Evolutionary conservation across 2,113 vertebrate genomes (phyloP), one percentile per base, ranked within the genome.

Genomic region (Oryzias woworae): DNA sequence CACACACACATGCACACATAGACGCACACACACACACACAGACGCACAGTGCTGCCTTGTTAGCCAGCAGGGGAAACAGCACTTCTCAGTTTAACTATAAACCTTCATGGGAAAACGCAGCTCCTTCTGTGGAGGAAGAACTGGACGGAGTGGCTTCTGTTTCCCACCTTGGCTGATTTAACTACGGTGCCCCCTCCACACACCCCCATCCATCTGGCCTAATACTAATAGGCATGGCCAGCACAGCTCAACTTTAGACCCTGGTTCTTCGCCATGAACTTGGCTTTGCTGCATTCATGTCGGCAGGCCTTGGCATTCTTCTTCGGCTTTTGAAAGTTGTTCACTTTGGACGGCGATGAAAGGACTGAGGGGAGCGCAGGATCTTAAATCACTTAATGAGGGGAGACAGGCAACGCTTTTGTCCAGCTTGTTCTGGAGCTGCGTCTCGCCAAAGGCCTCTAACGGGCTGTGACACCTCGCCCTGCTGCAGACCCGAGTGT

Each of bases 351-450:
- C 65, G 43, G 49, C 71, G 82, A 90, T 90, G 86, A 90, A 90
- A 89, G 86, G 71, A 80, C 63, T 71, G 43, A 58, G 53, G 66
- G 75, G 85, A 88, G 87, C 88, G 87, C 66, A 80, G 86, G 86
- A 85, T 84, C 86, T 82, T 85, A 89, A 90, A 91, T 90, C 88
- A 87, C 79, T 84, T 88, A 90, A 91, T 86, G 81, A 89, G 81
- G 85, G 85, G 69, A 89, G 86, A 89, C 86, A 88, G 80, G 83
- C 79, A 86, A 78, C 62, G 77, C 87, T 80, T 88, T 89, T 90
- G 87, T 90, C 88, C 83, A 16, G 69, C 81, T 80, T 81, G 85
- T 88, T 88, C 80, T 87, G 82, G 78, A 80, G 87, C 83, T 88
- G 78, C 46, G 74, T 78, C 81, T 79, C 77, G 84, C 86, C 78